Percentiles rank a stretch among this genome's conserved stretches.
These are phyloP conservation scores for Masnerella sp. DNA, from an alignment of 2,888 invertebrate species.

Conservation along the genomic window DNA sequence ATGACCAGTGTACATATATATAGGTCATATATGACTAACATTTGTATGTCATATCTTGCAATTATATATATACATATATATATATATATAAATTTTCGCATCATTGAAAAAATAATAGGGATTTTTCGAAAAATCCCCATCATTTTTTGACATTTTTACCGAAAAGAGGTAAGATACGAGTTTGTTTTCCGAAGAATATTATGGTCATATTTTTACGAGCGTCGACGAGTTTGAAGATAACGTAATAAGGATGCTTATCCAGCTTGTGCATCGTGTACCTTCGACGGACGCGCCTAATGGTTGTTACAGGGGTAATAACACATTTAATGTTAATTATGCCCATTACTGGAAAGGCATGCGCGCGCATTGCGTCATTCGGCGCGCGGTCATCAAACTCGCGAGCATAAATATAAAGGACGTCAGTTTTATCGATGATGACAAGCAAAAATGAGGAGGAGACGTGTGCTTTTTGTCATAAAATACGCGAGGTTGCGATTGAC, in stretches of 20 bases:
- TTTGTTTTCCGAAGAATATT: too few species aligned
- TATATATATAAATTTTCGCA: too few species aligned
- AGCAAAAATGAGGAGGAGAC: constrained; percentile 2
- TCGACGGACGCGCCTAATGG: constrained; percentile 35
- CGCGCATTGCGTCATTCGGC: constrained; percentile 62
- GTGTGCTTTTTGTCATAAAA: constrained; percentile 3
- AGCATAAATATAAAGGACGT: constrained; percentile 30
- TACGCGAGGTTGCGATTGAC: background rate
- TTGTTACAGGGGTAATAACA: constrained; percentile 62
- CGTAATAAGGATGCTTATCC: constrained; percentile 40
- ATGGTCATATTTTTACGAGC: constrained; percentile 6
- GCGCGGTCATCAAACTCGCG: constrained; percentile 33
- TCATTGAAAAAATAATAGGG: too few species aligned
- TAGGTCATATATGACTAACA: too few species aligned
- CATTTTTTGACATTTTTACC: too few species aligned
- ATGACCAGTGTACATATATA: too few species aligned
- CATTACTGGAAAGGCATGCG: constrained; percentile 63
- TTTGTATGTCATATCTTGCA: too few species aligned
- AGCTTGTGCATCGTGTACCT: constrained; percentile 25
- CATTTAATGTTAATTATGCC: constrained; percentile 68
- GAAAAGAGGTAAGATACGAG: too few species aligned
- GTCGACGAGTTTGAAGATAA: constrained; percentile 15
- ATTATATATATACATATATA: too few species aligned
- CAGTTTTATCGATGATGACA: constrained; percentile 22
- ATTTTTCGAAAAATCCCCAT: too few species aligned